Evolutionary conservation across 2,797 vertebrate species (phyloP).

Genomic region (Gambelia wislizenii): DNA sequence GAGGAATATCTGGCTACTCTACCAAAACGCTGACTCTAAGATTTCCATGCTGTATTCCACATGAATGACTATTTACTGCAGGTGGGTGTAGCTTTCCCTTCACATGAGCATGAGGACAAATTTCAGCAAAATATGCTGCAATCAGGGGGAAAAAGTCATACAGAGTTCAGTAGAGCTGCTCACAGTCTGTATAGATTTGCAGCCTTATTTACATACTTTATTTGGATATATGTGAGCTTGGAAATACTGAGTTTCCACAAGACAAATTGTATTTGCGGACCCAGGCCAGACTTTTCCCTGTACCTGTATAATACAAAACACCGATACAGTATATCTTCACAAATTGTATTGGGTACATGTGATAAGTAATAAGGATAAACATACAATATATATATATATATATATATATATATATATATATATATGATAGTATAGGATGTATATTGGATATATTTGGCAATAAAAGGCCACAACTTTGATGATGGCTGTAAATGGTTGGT

Average conservation of each 20-base stretch:
- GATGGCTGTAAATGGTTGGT: too few relatives aligned
- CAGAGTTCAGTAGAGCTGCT: neutral
- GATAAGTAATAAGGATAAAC: too few relatives aligned
- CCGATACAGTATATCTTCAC: too few relatives aligned
- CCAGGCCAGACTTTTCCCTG: too few relatives aligned
- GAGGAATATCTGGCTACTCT: neutral
- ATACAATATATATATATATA: too few relatives aligned
- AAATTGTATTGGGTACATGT: too few relatives aligned
- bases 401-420: too few relatives aligned
- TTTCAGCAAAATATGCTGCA: neutral
- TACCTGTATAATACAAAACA: too few relatives aligned
- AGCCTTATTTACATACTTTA: neutral
- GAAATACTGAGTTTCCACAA: neutral
- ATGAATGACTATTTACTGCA: rapidly evolving
- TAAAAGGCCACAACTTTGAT: too few relatives aligned
- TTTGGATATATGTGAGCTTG: neutral
- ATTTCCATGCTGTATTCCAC: neutral
- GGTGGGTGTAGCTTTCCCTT: neutral
- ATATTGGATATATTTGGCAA: too few relatives aligned
- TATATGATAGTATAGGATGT: too few relatives aligned
- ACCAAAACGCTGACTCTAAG: neutral
- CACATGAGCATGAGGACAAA: rapidly evolving
- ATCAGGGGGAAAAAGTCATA: neutral
- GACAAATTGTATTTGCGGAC: neutral
- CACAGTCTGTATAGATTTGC: neutral